Conservation (phyloP, 2,113 vertebrate species). For the Neotragus pygmaeus region DNA sequence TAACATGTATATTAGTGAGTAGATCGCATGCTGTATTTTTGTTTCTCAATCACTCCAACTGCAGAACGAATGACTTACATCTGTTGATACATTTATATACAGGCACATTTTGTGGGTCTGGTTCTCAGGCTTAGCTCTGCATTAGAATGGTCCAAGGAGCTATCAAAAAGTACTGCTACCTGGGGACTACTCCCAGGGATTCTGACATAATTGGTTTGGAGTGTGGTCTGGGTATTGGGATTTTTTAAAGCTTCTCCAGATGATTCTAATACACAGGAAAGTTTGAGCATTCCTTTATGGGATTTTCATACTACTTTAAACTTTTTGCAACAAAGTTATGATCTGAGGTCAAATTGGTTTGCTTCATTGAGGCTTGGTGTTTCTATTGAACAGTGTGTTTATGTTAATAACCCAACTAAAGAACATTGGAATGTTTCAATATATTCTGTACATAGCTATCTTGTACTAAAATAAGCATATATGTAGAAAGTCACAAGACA, state of each 20-base stretch:
- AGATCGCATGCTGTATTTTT: neutral
- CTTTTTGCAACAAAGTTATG: neutral
- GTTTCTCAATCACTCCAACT: neutral
- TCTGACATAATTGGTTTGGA: slow-evolving; percentile 23
- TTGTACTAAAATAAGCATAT: neutral
- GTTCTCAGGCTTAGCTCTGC: neutral
- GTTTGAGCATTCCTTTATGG: neutral
- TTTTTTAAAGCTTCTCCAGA: slow-evolving; percentile 22
- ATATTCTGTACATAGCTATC: neutral
- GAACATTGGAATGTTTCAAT: neutral
- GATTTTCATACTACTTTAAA: slow-evolving; percentile 28
- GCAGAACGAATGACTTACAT: neutral
- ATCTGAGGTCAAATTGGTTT: neutral
- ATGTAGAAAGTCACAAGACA: neutral
- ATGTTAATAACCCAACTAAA: neutral
- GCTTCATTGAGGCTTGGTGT: neutral
- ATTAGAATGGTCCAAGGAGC: neutral
- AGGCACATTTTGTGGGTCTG: neutral
- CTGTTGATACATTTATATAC: neutral
- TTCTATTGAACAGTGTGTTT: neutral
- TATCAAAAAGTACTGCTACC: neutral
- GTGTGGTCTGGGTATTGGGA: neutral
- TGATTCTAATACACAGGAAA: neutral
- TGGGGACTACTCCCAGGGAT: neutral
- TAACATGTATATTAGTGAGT: neutral